Base-by-base conservation (phyloP, 2,797 vertebrate genomes). In the Protosalanx chinensis region DNA sequence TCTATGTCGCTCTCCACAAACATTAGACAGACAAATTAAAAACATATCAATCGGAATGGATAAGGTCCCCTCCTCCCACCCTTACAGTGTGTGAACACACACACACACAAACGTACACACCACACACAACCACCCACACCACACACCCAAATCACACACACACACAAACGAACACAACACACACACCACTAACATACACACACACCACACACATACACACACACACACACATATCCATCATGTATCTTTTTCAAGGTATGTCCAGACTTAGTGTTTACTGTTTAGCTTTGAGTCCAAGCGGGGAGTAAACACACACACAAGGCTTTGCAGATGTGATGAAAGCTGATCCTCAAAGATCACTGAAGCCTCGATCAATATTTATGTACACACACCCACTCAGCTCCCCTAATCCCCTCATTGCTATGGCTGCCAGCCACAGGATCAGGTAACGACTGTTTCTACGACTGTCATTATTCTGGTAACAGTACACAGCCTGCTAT, bases 1-100 rank as follows among this genome's bases (percentile, higher is more conserved):
- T 91, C 72, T 85, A 87, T 84, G 87, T 90, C 86, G 79, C 84
- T 91, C 87, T 78, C 72, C 82, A 86, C 88, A 92, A 92, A 92
- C 88, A 91, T 67, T 86, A 80, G 86, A 85, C 64, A 86, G 89
- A 85, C 81, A 78, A 86, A 87, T 85, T 88, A 88, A 90, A 91
- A 89, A 86, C 82, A 66, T 73, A 77, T 86, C 79, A 82, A 86
- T 85, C 87, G 79, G 79, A 27, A 7, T 86, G 63, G 75, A 77
- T 74, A 49, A 70, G 61, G 68, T 53, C 29, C 13, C 57, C n/a
- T n/a, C 33, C 33, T 58, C 12, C 72, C 72, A 67, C 58, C 58
- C 63, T 68, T 32, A 77, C 72, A 58, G 71, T 37, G 68, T 78
- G 1, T 7, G 16, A 5, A 59, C 23, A 37, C 65, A 29, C 13